Percentiles rank a stretch among this genome's conserved stretches.
These are phyloP conservation scores for Holothuria scabra DNA, from an alignment of 53 echinoderm and acorn worm genomes.

Conservation along the genomic window DNA sequence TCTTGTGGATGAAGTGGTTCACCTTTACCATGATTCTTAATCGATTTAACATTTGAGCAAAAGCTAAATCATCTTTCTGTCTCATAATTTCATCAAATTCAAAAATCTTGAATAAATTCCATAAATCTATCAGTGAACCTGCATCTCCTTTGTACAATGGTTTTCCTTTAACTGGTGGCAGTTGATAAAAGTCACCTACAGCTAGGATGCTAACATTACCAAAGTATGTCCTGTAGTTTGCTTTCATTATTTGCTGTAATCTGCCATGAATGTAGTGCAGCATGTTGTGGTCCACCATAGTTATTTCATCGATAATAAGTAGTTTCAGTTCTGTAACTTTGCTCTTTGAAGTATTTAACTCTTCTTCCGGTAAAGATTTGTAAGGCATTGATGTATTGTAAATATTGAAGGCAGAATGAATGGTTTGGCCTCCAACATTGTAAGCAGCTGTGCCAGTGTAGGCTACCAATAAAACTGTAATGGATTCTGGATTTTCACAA, in stretches of 20 bases:
- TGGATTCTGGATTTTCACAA: neutral
- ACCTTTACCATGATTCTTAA: conserved; percentile 17
- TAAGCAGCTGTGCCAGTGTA: conserved; percentile 46
- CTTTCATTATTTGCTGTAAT: conserved; percentile 41
- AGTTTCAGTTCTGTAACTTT: conserved; percentile 20
- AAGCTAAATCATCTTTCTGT: conserved; percentile 40
- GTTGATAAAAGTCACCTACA: conserved; percentile 47
- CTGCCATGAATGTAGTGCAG: conserved; percentile 26
- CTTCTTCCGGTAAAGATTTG: conserved; percentile 26
- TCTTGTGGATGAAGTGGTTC: neutral
- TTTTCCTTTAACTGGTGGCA: conserved; percentile 33
- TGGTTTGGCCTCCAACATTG: conserved; percentile 42
- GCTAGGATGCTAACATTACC: conserved; percentile 32
- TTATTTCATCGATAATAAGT: conserved; percentile 51
- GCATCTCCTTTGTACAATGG: conserved; percentile 13
- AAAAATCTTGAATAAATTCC: conserved; percentile 4
- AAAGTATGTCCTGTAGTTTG: conserved; percentile 10
- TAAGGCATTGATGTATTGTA: conserved; percentile 4
- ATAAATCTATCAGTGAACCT: conserved; percentile 25
- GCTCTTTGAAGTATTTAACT: conserved; percentile 6
- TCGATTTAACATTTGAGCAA: conserved; percentile 26
- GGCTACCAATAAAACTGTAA: conserved; percentile 30
- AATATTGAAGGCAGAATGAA: conserved; percentile 30
- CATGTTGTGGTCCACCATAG: conserved; percentile 47
- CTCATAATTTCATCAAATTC: conserved; percentile 45